phyloP scores from a whole-genome alignment of 2,888 invertebrate species.

The Platycheirus albimanus region DNA sequence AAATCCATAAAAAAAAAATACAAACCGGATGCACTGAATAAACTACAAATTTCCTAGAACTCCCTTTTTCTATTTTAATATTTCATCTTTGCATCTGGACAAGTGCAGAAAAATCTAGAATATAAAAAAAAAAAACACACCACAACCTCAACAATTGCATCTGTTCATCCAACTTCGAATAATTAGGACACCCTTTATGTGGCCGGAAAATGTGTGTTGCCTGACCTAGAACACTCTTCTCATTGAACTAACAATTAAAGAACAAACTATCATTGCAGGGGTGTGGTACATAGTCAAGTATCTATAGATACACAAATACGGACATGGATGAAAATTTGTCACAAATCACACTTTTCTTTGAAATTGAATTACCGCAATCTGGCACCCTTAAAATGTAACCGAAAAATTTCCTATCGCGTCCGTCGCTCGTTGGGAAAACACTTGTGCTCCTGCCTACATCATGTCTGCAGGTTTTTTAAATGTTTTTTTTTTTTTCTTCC shows the following conservation, averaged over 20 bases:
- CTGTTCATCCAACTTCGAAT: constrained; percentile 64
- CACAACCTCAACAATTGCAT: constrained; percentile 51
- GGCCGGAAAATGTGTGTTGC: constrained; percentile 22
- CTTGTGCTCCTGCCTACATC: constrained; percentile 28
- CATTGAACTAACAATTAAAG: constrained; percentile 13
- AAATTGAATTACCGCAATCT: constrained; percentile 69
- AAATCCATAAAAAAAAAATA: not conserved
- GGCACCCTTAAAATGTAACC: constrained; percentile 48
- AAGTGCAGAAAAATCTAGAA: constrained; percentile 55
- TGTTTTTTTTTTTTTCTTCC: constrained; percentile 65
- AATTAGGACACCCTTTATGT: constrained; percentile 55
- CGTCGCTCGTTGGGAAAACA: too few relatives aligned
- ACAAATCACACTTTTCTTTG: constrained; percentile 62
- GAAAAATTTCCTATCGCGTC: constrained; percentile 7
- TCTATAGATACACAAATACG: not conserved
- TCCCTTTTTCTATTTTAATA: not conserved
- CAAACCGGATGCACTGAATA: constrained; percentile 58
- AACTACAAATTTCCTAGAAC: constrained; percentile 43
- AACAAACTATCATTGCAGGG: constrained; percentile 4
- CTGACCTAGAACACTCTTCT: constrained; percentile 47
- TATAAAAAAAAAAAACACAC: constrained; percentile 25
- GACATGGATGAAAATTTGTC: constrained; percentile 63
- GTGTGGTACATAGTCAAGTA: too few relatives aligned
- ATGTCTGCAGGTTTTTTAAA: constrained; percentile 35
- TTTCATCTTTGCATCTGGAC: constrained; percentile 63